phyloP scores from a whole-genome alignment of 2,888 invertebrate species.

The Polydrusus cervinus region DNA sequence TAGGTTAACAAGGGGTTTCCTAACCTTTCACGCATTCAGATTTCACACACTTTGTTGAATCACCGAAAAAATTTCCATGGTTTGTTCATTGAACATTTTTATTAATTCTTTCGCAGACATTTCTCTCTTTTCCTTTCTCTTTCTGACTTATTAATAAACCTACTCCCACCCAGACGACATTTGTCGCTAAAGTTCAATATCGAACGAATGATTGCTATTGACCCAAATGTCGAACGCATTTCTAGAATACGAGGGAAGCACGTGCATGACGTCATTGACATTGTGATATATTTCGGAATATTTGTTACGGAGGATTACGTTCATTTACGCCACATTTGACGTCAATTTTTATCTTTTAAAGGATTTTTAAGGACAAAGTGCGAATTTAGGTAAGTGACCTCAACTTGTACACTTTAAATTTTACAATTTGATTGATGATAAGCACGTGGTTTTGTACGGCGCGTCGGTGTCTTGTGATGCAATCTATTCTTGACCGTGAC shows the following conservation, averaged over 20 bases:
- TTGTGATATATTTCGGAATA: background rate
- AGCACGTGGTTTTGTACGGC: conserved; percentile 6
- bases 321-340: background rate
- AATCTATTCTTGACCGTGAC: background rate
- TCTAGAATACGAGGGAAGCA: conserved; percentile 2
- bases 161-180: background rate
- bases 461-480: background rate
- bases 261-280: conserved; percentile 41
- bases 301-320: conserved; percentile 4
- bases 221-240: conserved; percentile 2
- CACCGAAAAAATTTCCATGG: conserved; percentile 4
- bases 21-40: too few relatives aligned
- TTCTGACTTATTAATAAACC: background rate
- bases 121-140: background rate
- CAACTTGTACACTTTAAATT: background rate
- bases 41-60: conserved; percentile 3
- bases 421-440: background rate
- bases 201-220: background rate
- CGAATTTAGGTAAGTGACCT: background rate
- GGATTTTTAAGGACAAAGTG: conserved; percentile 1
- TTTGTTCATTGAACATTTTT: background rate
- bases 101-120: background rate
- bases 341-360: background rate
- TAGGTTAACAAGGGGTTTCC: conserved; percentile 10
- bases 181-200: background rate